These are phyloP conservation scores for Camponotus vicinus DNA, from an alignment of 1,140 invertebrate species.

Conservation along the genomic window DNA sequence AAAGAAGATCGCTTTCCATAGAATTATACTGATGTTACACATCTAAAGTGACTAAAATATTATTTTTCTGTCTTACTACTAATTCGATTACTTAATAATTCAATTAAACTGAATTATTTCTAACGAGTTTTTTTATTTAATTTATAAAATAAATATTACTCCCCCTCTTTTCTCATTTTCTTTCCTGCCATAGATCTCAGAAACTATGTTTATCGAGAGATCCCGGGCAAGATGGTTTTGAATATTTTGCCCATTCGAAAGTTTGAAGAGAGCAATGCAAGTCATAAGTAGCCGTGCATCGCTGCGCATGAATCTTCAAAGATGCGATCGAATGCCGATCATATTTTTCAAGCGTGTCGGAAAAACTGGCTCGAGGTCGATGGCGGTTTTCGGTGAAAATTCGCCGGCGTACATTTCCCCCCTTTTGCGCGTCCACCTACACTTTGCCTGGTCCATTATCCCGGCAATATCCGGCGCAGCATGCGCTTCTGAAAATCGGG, in stretches of 20 bases:
- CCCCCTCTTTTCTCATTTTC: neutral
- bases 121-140: no score
- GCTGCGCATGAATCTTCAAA: conserved; percentile 39
- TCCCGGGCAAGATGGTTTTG: neutral
- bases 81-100: neutral
- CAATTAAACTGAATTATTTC: no score
- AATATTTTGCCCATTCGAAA: conserved; percentile 22
- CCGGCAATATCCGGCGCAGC: conserved; percentile 57
- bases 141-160: no score
- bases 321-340: conserved; percentile 51
- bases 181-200: no score
- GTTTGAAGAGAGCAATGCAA: conserved; percentile 12
- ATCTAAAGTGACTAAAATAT: conserved; percentile 23
- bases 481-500: conserved; percentile 61
- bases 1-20: conserved; percentile 15
- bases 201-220: neutral
- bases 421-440: neutral
- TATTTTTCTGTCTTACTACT: neutral
- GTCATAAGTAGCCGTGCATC: conserved; percentile 28
- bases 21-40: neutral
- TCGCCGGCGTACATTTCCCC: neutral
- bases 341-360: conserved; percentile 52
- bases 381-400: conserved; percentile 44
- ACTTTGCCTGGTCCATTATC: conserved; percentile 43
- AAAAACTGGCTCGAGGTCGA: conserved; percentile 56